A percentile compares a stretch with the other conserved stretches of the same genome.
Conservation (phyloP, 2,113 vertebrate genomes). For the Microcebus tavaratra region DNA sequence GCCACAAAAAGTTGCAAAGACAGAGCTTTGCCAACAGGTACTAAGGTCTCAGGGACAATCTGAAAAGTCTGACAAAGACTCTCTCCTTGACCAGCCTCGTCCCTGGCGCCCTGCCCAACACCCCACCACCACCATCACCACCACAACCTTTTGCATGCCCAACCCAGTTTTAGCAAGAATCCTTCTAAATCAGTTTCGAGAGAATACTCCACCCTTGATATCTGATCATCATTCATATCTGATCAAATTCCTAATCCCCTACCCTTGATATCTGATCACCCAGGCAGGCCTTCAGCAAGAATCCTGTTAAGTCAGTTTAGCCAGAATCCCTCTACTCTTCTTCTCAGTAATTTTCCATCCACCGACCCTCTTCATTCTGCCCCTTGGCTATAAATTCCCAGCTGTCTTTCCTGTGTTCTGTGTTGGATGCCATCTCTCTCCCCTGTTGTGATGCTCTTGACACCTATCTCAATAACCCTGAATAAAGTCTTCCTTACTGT, state of each 20-base stretch:
- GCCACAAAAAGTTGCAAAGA: neutral
- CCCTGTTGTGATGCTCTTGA: rapidly evolving
- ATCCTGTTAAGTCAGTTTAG: neutral
- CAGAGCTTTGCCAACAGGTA: neutral
- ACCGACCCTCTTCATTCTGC: neutral
- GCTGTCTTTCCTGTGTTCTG: rapidly evolving
- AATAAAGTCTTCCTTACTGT: neutral
- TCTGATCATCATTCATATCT: neutral
- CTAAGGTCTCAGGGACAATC: neutral
- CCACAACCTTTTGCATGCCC: too few relatives aligned
- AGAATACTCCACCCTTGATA: neutral
- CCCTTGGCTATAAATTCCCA: neutral
- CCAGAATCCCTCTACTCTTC: neutral
- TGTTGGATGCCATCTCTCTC: neutral
- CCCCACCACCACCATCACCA: neutral
- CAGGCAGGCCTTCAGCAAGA: neutral
- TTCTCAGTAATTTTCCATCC: neutral
- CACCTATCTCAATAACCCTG: neutral
- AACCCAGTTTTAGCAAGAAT: neutral
- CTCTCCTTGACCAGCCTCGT: neutral
- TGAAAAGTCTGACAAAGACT: neutral
- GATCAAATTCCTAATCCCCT: neutral
- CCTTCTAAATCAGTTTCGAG: neutral
- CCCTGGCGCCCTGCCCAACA: neutral
- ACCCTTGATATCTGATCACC: neutral